These are phyloP conservation scores for Gobius niger DNA, from an alignment of 2,113 vertebrate species.

Conservation along the genomic window DNA sequence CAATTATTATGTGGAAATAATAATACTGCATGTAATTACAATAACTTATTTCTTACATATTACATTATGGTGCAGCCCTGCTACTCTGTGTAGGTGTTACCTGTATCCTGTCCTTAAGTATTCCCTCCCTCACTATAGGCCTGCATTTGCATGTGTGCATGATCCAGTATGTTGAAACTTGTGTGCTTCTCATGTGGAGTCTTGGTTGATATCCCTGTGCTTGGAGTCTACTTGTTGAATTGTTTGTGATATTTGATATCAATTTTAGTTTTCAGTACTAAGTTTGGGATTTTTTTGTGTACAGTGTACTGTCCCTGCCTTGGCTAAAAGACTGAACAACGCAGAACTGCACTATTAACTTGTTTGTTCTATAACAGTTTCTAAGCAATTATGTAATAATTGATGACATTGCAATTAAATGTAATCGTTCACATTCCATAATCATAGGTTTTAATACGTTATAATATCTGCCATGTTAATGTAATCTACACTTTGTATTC, in stretches of 20 bases:
- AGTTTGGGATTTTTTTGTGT: constrained; percentile 26
- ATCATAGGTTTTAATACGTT: no score
- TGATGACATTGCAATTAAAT: no score
- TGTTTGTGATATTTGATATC: constrained; percentile 12
- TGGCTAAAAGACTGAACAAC: not conserved
- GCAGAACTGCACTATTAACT: no score
- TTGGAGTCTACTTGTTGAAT: constrained; percentile 20
- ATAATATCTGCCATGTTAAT: not conserved
- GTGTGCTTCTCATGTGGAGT: constrained; percentile 4
- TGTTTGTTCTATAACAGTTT: no score
- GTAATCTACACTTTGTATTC: constrained; percentile 18
- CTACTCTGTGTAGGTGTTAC: constrained; percentile 12
- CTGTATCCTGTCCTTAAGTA: not conserved
- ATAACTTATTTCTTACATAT: not conserved
- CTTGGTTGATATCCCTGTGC: not conserved
- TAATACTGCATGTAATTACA: not conserved
- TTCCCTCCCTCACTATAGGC: constrained; percentile 24
- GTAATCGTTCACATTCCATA: no score
- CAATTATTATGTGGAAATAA: not conserved
- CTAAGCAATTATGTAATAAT: no score
- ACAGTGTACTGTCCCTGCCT: constrained; percentile 14
- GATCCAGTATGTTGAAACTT: constrained; percentile 11
- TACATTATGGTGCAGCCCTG: not conserved
- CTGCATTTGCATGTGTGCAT: constrained; percentile 62
- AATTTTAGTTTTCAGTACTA: constrained; percentile 40